These are phyloP conservation scores for Sphecodes monilicornis DNA, from an alignment of 2,888 invertebrate species.

Conservation along the genomic window DNA sequence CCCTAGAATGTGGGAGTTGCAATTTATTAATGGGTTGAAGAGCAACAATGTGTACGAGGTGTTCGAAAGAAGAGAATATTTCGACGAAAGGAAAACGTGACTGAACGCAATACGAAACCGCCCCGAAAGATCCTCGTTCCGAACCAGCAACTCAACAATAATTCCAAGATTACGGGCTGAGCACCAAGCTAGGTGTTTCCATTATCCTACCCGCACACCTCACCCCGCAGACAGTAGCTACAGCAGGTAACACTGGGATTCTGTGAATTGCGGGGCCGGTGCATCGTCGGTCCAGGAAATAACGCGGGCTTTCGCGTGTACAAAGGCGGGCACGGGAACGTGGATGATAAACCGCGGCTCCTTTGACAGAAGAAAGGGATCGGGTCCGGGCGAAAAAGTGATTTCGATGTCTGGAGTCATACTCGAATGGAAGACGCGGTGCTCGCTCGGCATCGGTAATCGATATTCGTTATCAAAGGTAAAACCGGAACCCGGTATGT, in stretches of 20 bases:
- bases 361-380: slow-evolving; percentile 40
- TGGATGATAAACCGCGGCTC: slow-evolving; percentile 46
- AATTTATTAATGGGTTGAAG: too few relatives aligned
- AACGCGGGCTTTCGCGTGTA: slow-evolving; percentile 15
- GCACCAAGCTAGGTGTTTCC: neutral
- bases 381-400: slow-evolving; percentile 51
- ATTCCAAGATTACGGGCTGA: neutral
- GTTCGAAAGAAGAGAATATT: too few relatives aligned
- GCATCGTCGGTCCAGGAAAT: slow-evolving; percentile 28
- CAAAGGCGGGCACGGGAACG: slow-evolving; percentile 38
- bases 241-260: neutral
- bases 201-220: too few relatives aligned
- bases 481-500: slow-evolving; percentile 67
- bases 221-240: neutral
- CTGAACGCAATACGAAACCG: neutral
- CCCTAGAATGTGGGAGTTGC: too few relatives aligned
- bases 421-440: slow-evolving; percentile 60
- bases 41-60: neutral
- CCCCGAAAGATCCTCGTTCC: too few relatives aligned
- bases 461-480: slow-evolving; percentile 73
- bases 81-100: neutral
- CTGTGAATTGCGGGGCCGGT: slow-evolving; percentile 4
- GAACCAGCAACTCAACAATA: neutral
- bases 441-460: slow-evolving; percentile 62
- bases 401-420: slow-evolving; percentile 68